Percentiles rank a stretch among this genome's conserved stretches.
These are phyloP conservation scores for Gnatocerus cornutus DNA, from an alignment of 2,888 invertebrate species.

Conservation along the genomic window DNA sequence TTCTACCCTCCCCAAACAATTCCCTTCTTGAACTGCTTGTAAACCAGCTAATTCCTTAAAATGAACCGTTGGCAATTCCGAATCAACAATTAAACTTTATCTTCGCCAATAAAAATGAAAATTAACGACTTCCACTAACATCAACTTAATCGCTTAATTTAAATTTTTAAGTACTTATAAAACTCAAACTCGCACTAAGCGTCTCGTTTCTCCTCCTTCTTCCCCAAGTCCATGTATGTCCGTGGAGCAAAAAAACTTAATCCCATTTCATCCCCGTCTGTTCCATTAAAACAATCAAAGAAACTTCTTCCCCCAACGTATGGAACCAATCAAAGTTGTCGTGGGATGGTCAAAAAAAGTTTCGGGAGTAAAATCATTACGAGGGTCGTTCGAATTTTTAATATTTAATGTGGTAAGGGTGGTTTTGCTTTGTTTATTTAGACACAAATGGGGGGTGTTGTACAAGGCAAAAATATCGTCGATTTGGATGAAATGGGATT, in stretches of 20 bases:
- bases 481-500: constrained; percentile 23
- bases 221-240: background rate
- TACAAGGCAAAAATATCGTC: constrained; percentile 8
- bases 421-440: constrained; percentile 3
- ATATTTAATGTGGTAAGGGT: constrained; percentile 12
- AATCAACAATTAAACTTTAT: constrained; percentile 22
- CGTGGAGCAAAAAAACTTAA: constrained; percentile 1
- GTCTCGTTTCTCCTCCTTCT: background rate
- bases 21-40: background rate
- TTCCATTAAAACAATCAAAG: constrained; percentile 42
- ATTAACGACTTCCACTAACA: constrained; percentile 22
- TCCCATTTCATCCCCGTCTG: constrained; percentile 9
- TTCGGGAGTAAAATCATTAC: background rate
- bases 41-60: background rate
- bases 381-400: constrained; percentile 14
- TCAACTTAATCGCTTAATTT: constrained; percentile 15
- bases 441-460: constrained; percentile 1
- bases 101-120: constrained; percentile 35
- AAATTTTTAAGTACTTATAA: constrained; percentile 20
- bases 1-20: background rate
- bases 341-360: background rate
- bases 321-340: constrained; percentile 31
- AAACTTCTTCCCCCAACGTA: background rate
- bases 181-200: constrained; percentile 9
- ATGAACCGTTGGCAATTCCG: background rate